A percentile compares a stretch with the other conserved stretches of the same genome.
Evolutionary conservation across 53 echinoderm and acorn worm species (phyloP).

Genomic region (Holothuria leucospilota): DNA sequence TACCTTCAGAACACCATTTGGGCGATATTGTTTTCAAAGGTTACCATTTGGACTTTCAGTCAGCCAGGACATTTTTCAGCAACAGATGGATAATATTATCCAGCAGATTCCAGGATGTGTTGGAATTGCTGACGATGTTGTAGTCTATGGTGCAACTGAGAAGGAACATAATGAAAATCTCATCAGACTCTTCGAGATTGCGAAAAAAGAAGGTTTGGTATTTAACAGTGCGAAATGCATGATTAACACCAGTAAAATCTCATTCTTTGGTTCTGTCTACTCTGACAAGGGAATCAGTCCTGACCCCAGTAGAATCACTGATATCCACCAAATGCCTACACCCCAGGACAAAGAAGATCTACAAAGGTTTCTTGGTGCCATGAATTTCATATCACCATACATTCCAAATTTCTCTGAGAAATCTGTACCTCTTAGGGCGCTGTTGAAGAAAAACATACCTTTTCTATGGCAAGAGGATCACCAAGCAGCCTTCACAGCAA

Average conservation of each 20-base stretch:
- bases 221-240: conserved; percentile 69
- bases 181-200: conserved; percentile 44
- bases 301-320: conserved; percentile 50
- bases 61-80: conserved; percentile 72
- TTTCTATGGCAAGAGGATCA: conserved; percentile 62
- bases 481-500: conserved; percentile 49
- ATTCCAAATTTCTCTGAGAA: conserved; percentile 44
- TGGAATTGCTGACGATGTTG: no score
- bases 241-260: conserved; percentile 33
- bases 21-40: conserved; percentile 70
- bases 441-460: conserved; percentile 49
- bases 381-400: conserved; percentile 49
- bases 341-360: conserved; percentile 64
- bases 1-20: conserved; percentile 71
- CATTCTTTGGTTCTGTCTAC: conserved; percentile 47
- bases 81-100: conserved; percentile 53
- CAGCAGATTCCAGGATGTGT: conserved; percentile 57
- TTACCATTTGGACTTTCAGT: conserved; percentile 63
- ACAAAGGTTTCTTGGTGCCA: conserved; percentile 48
- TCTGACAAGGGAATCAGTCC: conserved; percentile 12
- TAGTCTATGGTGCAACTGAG: conserved; percentile 41
- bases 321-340: conserved; percentile 52
- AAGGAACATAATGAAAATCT: conserved; percentile 54
- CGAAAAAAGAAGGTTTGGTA: conserved; percentile 61
- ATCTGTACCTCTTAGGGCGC: conserved; percentile 11